These are phyloP conservation scores for Pterois miles DNA, from an alignment of 2,797 vertebrate genomes.

Conservation along the genomic window DNA sequence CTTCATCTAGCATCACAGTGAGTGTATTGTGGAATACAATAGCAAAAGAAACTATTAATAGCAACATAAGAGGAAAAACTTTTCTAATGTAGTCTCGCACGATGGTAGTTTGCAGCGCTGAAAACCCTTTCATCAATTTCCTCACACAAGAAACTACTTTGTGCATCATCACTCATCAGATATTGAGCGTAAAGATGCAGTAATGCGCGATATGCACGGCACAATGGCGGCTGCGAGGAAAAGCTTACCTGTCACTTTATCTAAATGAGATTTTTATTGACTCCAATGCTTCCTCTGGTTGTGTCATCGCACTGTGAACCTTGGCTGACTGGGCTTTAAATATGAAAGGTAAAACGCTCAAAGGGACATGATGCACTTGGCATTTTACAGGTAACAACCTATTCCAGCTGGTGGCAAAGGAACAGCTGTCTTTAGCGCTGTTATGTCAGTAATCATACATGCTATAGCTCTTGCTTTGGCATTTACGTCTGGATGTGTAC, in stretches of 20 bases:
- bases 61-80: background rate
- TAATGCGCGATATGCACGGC: slow-evolving; percentile 15
- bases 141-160: slow-evolving; percentile 3
- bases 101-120: background rate
- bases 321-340: slow-evolving; percentile 45
- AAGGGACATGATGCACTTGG: slow-evolving; percentile 45
- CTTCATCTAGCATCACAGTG: background rate
- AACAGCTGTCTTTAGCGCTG: slow-evolving; percentile 9
- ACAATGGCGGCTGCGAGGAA: slow-evolving; percentile 25
- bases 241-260: slow-evolving; percentile 62
- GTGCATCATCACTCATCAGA: slow-evolving; percentile 54
- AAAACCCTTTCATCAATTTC: slow-evolving; percentile 12
- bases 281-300: slow-evolving; percentile 36
- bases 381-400: slow-evolving; percentile 44
- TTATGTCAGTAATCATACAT: slow-evolving; percentile 14
- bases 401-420: slow-evolving; percentile 17
- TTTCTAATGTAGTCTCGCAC: background rate
- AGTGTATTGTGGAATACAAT: slow-evolving; percentile 27
- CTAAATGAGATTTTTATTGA: slow-evolving; percentile 70
- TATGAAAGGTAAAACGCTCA: slow-evolving; percentile 61
- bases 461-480: background rate
- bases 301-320: slow-evolving; percentile 42
- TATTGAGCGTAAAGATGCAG: slow-evolving; percentile 40
- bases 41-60: background rate
- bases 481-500: slow-evolving; percentile 1